Conservation (phyloP, 2,888 invertebrate species). For the Megalurothrips usitatus region DNA sequence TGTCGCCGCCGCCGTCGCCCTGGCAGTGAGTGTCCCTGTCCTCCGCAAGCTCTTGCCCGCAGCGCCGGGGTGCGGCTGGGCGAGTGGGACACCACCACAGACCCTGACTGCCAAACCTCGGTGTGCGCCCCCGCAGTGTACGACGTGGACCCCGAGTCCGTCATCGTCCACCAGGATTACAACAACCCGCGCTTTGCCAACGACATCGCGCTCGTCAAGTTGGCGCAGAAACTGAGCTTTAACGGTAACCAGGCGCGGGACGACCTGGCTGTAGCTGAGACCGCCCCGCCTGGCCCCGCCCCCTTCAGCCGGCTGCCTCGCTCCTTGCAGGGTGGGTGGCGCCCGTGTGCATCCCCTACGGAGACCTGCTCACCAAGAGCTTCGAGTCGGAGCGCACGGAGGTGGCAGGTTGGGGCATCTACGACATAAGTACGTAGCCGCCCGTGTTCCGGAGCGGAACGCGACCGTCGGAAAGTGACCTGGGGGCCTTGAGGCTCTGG, state of each 20-base stretch:
- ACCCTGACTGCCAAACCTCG: slow-evolving; percentile 47
- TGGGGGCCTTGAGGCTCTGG: not conserved
- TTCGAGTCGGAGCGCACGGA: slow-evolving; percentile 48
- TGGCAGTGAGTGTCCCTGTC: not conserved
- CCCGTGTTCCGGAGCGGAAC: not conserved
- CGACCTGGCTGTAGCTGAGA: too few relatives aligned
- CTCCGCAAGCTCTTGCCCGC: slow-evolving; percentile 40
- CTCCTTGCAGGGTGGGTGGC: slow-evolving; percentile 50
- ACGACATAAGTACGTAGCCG: slow-evolving; percentile 43
- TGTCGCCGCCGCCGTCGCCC: too few relatives aligned
- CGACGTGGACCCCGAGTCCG: slow-evolving; percentile 37
- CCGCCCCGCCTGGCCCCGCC: too few relatives aligned
- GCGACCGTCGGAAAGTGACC: not conserved
- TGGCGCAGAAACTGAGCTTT: slow-evolving; percentile 41
- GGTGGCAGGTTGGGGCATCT: slow-evolving; percentile 56
- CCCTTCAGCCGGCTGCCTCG: not conserved
- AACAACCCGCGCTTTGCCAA: slow-evolving; percentile 41
- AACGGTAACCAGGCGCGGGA: slow-evolving; percentile 40
- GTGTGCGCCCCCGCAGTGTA: slow-evolving; percentile 44
- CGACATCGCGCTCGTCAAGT: slow-evolving; percentile 47
- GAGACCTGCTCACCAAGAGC: slow-evolving; percentile 45
- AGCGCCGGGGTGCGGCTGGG: slow-evolving; percentile 60
- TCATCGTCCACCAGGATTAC: slow-evolving; percentile 40
- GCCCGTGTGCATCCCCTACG: slow-evolving; percentile 56
- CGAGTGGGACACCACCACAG: slow-evolving; percentile 53